These are phyloP conservation scores for Spodoptera litura DNA, from an alignment of 1,140 invertebrate species.

Conservation along the genomic window DNA sequence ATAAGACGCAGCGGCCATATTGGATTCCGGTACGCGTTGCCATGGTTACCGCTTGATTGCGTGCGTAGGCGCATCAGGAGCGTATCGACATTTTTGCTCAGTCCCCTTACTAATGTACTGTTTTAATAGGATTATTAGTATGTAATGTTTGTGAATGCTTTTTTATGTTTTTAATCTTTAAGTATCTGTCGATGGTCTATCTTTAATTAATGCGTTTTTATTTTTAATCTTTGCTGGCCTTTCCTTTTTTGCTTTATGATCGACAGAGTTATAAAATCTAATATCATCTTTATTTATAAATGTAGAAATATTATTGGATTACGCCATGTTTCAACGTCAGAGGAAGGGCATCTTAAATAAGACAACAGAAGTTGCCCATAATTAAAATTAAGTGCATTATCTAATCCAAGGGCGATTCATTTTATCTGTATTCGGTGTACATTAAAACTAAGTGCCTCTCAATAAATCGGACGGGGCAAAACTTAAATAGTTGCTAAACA, in stretches of 20 bases:
- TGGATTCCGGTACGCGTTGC: conserved; percentile 64
- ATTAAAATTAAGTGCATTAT: conserved; percentile 28
- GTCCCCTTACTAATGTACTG: conserved; percentile 40
- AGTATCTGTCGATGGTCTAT: conserved; percentile 22
- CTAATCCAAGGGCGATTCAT: conserved; percentile 36
- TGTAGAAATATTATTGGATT: conserved; percentile 1
- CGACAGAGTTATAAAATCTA: conserved; percentile 4
- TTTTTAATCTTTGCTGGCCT: conserved; percentile 18
- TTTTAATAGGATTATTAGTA: conserved; percentile 52
- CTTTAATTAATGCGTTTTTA: conserved; percentile 28
- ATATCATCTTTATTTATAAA: conserved; percentile 17
- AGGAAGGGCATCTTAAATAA: not conserved
- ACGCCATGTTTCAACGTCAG: too few species aligned
- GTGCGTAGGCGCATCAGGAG: conserved; percentile 58
- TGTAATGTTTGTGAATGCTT: conserved; percentile 32
- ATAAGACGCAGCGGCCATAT: conserved; percentile 67
- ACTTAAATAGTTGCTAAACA: conserved; percentile 77
- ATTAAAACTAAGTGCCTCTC: conserved; percentile 56
- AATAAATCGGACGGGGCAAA: conserved; percentile 72
- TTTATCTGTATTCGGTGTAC: conserved; percentile 27
- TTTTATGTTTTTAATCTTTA: conserved; percentile 33
- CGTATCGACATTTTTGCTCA: conserved; percentile 53
- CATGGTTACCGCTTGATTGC: conserved; percentile 68
- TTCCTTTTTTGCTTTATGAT: conserved; percentile 18
- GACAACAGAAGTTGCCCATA: conserved; percentile 2